Evolutionary conservation across 1,140 invertebrate species (phyloP), one percentile per base, ranked within the genome.

Genomic region (Ceratina australensis): DNA sequence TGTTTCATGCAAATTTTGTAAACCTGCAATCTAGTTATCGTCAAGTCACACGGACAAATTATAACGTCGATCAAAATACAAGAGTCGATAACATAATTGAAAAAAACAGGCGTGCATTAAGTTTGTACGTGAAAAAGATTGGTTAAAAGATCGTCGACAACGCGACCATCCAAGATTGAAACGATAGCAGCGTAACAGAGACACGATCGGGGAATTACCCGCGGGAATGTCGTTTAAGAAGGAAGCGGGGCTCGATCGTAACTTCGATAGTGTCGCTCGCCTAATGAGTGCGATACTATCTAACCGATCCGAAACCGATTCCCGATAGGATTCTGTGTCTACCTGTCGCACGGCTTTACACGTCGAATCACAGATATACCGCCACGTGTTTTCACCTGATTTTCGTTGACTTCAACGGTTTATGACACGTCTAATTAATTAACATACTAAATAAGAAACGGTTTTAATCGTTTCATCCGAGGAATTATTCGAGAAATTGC

Each of bases 201-300:
- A 22, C 22, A 28, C 22, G 33, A 24, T 49, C 28, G 18, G 54
- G 60, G 13, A 15, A 49, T 54, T 33, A 68, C 63, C 24, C 54
- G 59, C 54, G 67, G 33, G n/a, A 65, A 47, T 81, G 28, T 49
- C 65, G 61, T 78, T 78, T 68, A 59, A 56, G 26, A 66, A 57
- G 50, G 60, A 78, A 78, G 42, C 80, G 66, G 52, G 52, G 26
- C 10, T 66, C 56, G 80, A 54, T 72, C 61, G 61, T 4, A 26
- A 4, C 42, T 10, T 20, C 33, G 74, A 83, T 83, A 78, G 33
- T 64, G 80, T 66, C 64, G 50, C 24, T 72, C 75, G 61, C 66
- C 79, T 80, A 83, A 78, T 73, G 79, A 56, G 20, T 42, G 24
- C 50, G 79, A 81, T 82, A 79, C 52, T 57, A 81, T 72, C 33